Base-by-base conservation (phyloP, 2,113 vertebrate genomes). In the Pelmatolapia mariae region DNA sequence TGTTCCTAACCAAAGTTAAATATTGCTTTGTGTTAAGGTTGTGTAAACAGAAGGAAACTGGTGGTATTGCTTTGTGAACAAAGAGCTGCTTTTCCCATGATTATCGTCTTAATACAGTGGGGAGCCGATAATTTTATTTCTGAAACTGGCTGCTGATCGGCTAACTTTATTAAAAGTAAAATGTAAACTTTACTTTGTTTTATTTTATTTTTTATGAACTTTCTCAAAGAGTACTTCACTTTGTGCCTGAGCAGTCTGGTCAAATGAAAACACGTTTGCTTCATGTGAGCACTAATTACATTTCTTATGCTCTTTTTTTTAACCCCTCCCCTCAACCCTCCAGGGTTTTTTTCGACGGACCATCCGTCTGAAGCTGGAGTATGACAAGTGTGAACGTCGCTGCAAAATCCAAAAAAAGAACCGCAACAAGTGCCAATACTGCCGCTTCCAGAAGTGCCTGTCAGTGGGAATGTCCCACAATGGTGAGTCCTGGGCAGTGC, bases 381-480 rank as follows among this genome's bases (percentile, higher is more conserved):
- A 99, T 2, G 98, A 98, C 90, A 97, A 95, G 76, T 99, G 98
- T 15, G 98, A 98, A 50, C 98, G 97, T 16, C 96, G 91, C 94
- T 99, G 98, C 96, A 99, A 99, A 95, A 99, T 99, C 87, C 98
- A 98, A 95, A 99, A 99, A 91, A 99, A 98, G 95, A 99, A 99
- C 47, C 97, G 98, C n/a, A 99, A 99, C 80, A 99, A 99, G 96
- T 99, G 98, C 97, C 98, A 99, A 92, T 98, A 98, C 93, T 99
- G 98, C 91, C 98, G 98, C 78, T 99, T 99, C 92, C 98, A 99
- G 94, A 99, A 99, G 98, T 99, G 98, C 98, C 98, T 99, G 88
- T 97, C 97, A 0, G 98, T 98, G 76, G 98, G 98, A 95, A 99
- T 99, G 98, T 99, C 98, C 92, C 98, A 99, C 97, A 99, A 99